phyloP scores from a whole-genome alignment of 2,113 vertebrate genomes.

The Eulacestoma nigropectus region DNA sequence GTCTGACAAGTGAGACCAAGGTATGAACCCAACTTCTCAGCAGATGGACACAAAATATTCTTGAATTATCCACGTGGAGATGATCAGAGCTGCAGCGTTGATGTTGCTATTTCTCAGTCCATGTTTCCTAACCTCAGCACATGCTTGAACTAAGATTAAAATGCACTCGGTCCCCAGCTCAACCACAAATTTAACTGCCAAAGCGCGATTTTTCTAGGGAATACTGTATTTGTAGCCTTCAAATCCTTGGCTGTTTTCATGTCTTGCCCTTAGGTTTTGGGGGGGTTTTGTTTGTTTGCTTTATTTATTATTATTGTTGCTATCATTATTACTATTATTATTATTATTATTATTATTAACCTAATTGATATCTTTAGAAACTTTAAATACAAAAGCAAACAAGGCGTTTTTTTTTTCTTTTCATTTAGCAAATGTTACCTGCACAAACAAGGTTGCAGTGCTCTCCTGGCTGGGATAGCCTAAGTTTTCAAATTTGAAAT shows the following conservation, averaged over 20 bases:
- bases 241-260: background rate
- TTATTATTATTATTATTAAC: too few species aligned
- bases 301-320: too few species aligned
- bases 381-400: background rate
- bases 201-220: background rate
- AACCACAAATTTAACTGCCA: background rate
- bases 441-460: background rate
- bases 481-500: background rate
- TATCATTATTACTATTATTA: background rate
- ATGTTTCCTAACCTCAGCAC: background rate
- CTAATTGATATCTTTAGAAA: background rate
- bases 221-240: background rate
- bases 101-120: background rate
- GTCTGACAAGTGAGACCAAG: background rate
- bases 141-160: background rate
- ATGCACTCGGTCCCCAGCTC: background rate
- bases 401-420: background rate
- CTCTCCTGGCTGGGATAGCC: background rate
- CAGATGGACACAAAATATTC: background rate
- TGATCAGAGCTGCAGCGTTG: background rate
- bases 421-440: background rate
- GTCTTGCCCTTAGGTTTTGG: background rate
- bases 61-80: background rate
- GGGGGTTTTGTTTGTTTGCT: background rate
- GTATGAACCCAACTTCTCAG: background rate